Evolutionary conservation across 1,140 invertebrate genomes (phyloP), one percentile per base, ranked within the genome.

Genomic region (Drosophila parvula): DNA sequence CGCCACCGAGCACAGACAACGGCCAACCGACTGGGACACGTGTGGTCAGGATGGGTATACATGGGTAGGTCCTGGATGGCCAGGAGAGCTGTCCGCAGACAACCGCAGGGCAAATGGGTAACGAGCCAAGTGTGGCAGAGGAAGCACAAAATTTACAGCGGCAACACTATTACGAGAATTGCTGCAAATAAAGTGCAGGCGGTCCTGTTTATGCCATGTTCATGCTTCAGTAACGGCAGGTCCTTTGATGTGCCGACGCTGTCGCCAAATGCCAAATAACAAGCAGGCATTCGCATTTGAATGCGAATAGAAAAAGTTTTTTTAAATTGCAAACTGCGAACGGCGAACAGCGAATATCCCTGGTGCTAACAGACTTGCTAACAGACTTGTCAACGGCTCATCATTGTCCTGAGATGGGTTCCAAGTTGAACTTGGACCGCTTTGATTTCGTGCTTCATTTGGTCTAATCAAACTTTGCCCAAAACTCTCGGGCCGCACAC

Each of bases 391-490:
- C 83, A 86, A 79, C 83, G 67, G 44, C 69, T 73, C 61, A 77
- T 81, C 74, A 86, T 82, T 82, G 71, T 73, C 70, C 65, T 83
- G 75, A 79, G 75, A 73, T 74, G 69, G 78, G 74, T 70, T 44
- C 30, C n/a, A 16, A 32, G 27, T 36, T 16, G 32, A 60, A 70
- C 50, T 61, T 64, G 28, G 51, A 16, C 48, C 58, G 67, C 83
- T 86, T 86, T 86, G 83, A 86, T 86, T 86, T 86, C 68, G 83
- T 86, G 83, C 83, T 86, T 83, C 83, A 88, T 86, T 86, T 86
- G 79, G 76, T 77, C 71, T 88, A 88, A 88, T 88, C 83, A 86
- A 86, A 73, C 86, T 86, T 82, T 74, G 32, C 18, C 18, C 18
- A 48, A 62, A 63, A 70, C 48, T 57, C 67, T 44, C 18, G 14